Evolutionary conservation across 2,113 vertebrate species (phyloP).

Genomic region (Chiloscyllium plagiosum): DNA sequence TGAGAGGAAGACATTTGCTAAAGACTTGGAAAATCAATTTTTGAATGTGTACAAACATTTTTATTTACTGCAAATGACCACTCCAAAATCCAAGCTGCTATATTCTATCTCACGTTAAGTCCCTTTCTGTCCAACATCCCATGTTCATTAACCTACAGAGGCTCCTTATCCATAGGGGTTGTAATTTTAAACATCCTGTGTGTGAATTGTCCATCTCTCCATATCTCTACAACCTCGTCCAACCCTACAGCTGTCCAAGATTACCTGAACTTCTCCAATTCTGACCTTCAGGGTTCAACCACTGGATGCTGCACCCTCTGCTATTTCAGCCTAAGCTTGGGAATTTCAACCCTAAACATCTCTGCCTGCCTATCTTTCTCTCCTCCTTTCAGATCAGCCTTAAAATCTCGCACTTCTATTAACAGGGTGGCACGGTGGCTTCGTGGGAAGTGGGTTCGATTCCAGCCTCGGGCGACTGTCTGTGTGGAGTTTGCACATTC

Average conservation of each 20-base stretch:
- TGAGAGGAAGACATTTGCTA: neutral
- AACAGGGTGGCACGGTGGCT: too few relatives aligned
- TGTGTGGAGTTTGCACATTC: too few relatives aligned
- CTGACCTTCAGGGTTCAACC: neutral
- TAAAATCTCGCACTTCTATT: neutral
- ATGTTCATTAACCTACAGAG: neutral
- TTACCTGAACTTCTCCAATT: neutral
- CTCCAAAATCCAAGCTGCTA: neutral
- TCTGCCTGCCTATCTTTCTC: neutral
- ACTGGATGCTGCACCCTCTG: neutral
- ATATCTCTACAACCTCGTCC: neutral
- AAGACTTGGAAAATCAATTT: neutral
- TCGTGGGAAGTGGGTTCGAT: too few relatives aligned
- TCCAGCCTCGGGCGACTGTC: too few relatives aligned
- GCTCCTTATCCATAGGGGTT: neutral
- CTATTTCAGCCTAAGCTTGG: neutral
- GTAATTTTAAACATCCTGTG: neutral
- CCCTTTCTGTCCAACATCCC: neutral
- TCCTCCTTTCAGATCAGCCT: neutral
- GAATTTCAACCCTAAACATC: neutral
- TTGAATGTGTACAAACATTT: neutral
- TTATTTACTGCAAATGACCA: neutral
- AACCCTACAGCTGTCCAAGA: neutral
- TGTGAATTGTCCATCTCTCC: neutral
- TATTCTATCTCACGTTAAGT: neutral